Evolutionary conservation across 2,888 invertebrate genomes (phyloP), one percentile per base, ranked within the genome.

Genomic region (Eupelmus urozonus): DNA sequence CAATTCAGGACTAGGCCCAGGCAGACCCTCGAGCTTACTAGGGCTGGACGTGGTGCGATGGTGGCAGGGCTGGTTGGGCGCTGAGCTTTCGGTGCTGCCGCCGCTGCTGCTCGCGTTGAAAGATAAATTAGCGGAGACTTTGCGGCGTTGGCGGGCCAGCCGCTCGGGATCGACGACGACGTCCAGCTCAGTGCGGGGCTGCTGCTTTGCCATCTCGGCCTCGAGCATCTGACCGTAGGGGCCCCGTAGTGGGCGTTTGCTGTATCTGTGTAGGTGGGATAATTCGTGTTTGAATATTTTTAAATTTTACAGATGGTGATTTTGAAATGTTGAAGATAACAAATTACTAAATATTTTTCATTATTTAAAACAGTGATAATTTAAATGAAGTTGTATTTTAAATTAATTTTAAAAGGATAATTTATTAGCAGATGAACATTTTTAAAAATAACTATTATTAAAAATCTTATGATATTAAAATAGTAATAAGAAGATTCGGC

Each of bases 141-240:
- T 93, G 59, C 93, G 91, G 84, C 92, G 90, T n/a, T 74, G 78
- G 9, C 75, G 70, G 11, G n/a, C 20, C 70, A 49, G 0, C 55
- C 70, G n/a, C 34, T 5, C 13, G 13, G 13, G 13, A 20, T 77
- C 80, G 67, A 42, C 63, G 45, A 59, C 93, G 93, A 75, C 88
- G 51, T 87, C 82, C 74, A 84, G 82, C 71, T 88, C 85, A 53
- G 94, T 7, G 1, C 53, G 53, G 1, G 53, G 53, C 9, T 34
- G 34, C 9, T 34, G 34, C 85, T 94, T 94, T 79, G 94, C 94
- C 94, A 95, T 95, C 90, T 95, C 95, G 0, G 95, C 95, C 86
- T 95, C 95, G 29, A 95, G 89, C 95, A 95, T 95, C 87, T 95
- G 95, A 0, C 95, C 95, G 84, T 95, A 95, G 0, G 95, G 95